Conservation (phyloP, 2,113 vertebrate genomes). For the Anser brachyrhynchus region DNA sequence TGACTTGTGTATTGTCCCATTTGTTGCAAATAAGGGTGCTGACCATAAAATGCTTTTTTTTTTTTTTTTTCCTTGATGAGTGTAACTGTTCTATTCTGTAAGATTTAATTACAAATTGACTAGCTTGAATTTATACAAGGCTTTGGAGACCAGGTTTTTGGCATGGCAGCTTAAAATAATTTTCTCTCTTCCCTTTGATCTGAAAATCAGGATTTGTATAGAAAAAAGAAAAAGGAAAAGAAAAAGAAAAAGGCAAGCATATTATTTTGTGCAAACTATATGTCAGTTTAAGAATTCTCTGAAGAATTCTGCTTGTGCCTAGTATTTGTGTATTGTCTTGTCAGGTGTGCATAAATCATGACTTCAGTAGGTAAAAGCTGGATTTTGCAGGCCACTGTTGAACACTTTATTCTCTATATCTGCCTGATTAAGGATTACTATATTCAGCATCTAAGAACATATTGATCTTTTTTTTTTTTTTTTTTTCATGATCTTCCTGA, state of each 20-base stretch:
- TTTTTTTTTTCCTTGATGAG: not conserved
- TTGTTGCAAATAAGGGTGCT: not conserved
- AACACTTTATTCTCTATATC: not conserved
- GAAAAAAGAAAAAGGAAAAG: not conserved
- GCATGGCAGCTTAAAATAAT: not conserved
- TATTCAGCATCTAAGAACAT: not conserved
- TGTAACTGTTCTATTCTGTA: not conserved
- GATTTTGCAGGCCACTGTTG: not conserved
- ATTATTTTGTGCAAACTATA: not conserved
- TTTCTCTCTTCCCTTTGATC: not conserved
- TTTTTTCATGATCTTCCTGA: not conserved
- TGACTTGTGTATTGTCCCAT: not conserved
- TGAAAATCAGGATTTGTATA: not conserved
- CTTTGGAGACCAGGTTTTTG: not conserved
- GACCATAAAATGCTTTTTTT: not conserved
- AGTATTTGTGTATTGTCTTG: not conserved
- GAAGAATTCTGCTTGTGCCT: not conserved
- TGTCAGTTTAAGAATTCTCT: not conserved
- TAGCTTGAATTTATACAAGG: not conserved
- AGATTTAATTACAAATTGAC: slow-evolving; percentile 28
- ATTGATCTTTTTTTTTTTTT: not conserved
- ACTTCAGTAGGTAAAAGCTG: not conserved
- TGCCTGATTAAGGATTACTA: not conserved
- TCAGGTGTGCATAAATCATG: not conserved
- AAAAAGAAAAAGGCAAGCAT: not conserved